These are phyloP conservation scores for Pandemis heparana DNA, from an alignment of 2,888 invertebrate species.

Conservation along the genomic window DNA sequence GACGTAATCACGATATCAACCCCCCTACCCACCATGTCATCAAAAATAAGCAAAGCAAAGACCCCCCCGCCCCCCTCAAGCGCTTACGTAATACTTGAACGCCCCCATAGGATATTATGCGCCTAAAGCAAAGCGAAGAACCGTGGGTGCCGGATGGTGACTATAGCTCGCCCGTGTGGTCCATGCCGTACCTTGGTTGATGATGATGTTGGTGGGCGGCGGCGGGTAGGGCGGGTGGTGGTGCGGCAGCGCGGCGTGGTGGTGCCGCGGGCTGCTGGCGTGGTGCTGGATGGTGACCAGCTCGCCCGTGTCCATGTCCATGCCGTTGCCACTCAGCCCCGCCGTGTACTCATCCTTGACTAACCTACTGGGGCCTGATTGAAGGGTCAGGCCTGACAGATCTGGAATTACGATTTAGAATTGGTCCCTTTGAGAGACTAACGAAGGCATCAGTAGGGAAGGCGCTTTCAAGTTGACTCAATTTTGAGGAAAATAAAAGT, in stretches of 20 bases:
- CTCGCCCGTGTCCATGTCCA: conserved; percentile 85
- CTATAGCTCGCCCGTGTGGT: too few relatives aligned
- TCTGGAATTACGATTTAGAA: conserved; percentile 83
- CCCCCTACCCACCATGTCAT: too few relatives aligned
- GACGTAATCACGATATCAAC: too few relatives aligned
- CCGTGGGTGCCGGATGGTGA: too few relatives aligned
- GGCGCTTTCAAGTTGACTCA: not conserved
- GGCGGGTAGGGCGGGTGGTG: conserved; percentile 78
- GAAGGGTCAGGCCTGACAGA: conserved; percentile 96
- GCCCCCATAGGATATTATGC: too few relatives aligned
- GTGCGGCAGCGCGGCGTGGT: conserved; percentile 75
- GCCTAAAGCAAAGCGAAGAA: too few relatives aligned
- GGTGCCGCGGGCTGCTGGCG: conserved; percentile 79
- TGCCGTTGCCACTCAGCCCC: conserved; percentile 87
- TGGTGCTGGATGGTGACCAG: conserved; percentile 82
- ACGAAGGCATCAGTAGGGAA: not conserved
- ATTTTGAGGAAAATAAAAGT: not conserved
- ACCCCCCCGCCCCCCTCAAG: too few relatives aligned
- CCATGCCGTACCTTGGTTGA: conserved; percentile 66
- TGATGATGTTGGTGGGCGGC: conserved; percentile 72
- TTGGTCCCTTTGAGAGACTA: not conserved
- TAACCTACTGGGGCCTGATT: conserved; percentile 92
- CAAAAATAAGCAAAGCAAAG: too few relatives aligned
- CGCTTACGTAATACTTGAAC: too few relatives aligned
- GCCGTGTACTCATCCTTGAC: conserved; percentile 97